Conservation (phyloP, 2,888 invertebrate genomes). For the Oscheius sp. region DNA sequence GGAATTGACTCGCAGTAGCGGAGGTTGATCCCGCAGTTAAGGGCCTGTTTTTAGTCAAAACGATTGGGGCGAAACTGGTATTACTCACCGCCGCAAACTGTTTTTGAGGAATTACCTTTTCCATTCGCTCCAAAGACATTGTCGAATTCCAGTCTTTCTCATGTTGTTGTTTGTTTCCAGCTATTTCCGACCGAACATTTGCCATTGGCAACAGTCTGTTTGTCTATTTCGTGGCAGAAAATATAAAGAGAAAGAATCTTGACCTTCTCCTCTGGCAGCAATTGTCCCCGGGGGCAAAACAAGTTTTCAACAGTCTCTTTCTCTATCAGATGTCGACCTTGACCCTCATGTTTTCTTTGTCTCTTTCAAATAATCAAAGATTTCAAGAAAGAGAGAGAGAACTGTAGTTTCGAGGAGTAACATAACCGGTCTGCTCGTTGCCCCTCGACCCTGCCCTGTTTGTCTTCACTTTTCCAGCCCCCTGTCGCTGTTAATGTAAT, state of each 20-base stretch:
- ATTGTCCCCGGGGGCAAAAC: constrained; percentile 12
- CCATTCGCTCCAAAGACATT: too few species aligned
- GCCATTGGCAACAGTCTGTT: not conserved
- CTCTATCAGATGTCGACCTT: not conserved
- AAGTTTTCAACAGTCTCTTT: constrained; percentile 14
- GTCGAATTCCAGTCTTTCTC: too few species aligned
- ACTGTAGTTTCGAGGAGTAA: too few species aligned
- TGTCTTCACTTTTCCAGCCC: not conserved
- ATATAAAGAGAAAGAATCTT: not conserved
- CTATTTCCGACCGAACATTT: not conserved
- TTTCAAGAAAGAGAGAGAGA: too few species aligned
- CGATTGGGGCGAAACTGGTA: too few species aligned
- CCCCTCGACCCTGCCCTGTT: constrained; percentile 23
- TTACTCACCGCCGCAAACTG: not conserved
- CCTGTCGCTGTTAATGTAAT: constrained; percentile 13
- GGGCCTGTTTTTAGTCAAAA: not conserved
- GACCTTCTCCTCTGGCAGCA: not conserved
- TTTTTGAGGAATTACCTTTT: not conserved
- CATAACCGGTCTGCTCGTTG: not conserved
- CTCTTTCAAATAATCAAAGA: not conserved
- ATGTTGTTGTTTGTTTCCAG: too few species aligned
- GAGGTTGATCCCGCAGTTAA: constrained; percentile 9
- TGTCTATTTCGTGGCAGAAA: not conserved
- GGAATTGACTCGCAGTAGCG: not conserved
- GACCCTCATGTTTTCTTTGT: not conserved